Percentiles rank a stretch among this genome's conserved stretches.
These are phyloP conservation scores for Rattus rattus DNA, from an alignment of 2,113 vertebrate genomes.

Conservation along the genomic window DNA sequence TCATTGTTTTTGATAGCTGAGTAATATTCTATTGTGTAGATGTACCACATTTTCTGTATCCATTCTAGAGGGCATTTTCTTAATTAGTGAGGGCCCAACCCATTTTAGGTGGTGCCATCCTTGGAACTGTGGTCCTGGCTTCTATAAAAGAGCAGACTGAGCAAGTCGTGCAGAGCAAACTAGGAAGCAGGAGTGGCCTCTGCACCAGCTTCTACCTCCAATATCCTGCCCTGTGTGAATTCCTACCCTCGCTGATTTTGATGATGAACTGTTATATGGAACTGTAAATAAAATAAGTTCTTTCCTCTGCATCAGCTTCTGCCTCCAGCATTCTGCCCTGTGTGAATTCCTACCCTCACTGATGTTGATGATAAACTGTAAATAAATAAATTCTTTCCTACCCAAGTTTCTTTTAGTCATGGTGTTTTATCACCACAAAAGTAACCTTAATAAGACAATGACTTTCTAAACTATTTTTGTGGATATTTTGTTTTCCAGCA, in stretches of 20 bases:
- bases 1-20: too few relatives aligned
- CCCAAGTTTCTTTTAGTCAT: not conserved
- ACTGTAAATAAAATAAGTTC: not conserved
- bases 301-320: not conserved
- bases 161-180: not conserved
- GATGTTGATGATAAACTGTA: not conserved
- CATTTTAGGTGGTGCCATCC: not conserved
- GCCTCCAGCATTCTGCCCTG: not conserved
- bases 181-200: not conserved
- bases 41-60: too few relatives aligned
- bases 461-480: not conserved
- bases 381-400: not conserved
- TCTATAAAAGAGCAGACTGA: not conserved
- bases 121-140: not conserved
- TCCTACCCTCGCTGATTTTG: not conserved
- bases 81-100: not conserved
- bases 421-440: not conserved
- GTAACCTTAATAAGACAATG: not conserved
- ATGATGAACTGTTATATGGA: not conserved
- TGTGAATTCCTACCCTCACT: not conserved
- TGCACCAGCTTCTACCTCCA: not conserved
- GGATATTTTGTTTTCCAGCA: not conserved
- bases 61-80: too few relatives aligned
- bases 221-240: not conserved
- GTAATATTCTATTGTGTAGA: too few relatives aligned